Evolutionary conservation across 2,888 invertebrate species (phyloP), one percentile per base, ranked within the genome.

Genomic region (Ypsolopha sequella): DNA sequence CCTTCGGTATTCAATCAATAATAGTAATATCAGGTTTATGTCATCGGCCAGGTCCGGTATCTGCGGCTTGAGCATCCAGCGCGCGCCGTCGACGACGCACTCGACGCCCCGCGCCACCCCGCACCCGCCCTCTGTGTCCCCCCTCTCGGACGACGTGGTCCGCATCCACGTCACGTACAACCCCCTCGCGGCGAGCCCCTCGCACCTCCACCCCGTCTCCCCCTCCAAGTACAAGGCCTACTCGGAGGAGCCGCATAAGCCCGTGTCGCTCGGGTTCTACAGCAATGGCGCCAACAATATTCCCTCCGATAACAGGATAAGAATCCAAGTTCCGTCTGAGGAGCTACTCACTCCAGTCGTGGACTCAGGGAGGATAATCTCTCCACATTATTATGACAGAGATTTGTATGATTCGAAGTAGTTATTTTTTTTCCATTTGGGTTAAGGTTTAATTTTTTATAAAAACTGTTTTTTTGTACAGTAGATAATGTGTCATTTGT

Each of bases 81-180:
- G 87, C 53, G 87, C 80, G 41, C 82, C 87, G 49, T 88, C 86
- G 35, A 89, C 90, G 41, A 71, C 88, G 11, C 90, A 88, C 57
- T 89, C 89, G 2, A 92, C 92, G 0, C 92, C 92, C 2, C 81
- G 91, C 35, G 91, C 91, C 35, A 91, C 91, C 0, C 91, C 91
- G 6, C 88, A 88, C 54, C 89, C 88, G 1, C 88, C 88, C 2
- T 90, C 90, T 53, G 90, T 89, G 47, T 91, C 91, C 24, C 92
- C 92, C 0, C 66, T 79, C 44, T 77, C 80, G 0, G 87, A 86
- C 46, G 94, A 94, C 72, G 89, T 93, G 46, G 90, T 94, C 49
- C 88, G 94, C 55, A 94, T 94, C 58, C 94, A 93, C 74, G 94
- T 94, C 51, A 93, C 93, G 1, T 94, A 93, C 73, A 89, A 88